Evolutionary conservation across 2,888 invertebrate species (phyloP).

Genomic region (Tiliacea citrago): DNA sequence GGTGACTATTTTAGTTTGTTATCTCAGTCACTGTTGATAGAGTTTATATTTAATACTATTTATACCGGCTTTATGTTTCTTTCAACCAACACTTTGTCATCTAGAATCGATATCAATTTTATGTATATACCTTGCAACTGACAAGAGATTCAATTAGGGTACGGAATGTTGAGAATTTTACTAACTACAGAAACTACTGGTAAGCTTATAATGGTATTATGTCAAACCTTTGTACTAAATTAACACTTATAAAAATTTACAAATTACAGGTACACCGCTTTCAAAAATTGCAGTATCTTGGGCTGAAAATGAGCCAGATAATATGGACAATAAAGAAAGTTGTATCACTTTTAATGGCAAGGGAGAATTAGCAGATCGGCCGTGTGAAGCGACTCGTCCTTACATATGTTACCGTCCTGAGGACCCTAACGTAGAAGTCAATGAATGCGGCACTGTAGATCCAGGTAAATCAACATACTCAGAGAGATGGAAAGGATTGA

Average conservation of each 20-base stretch:
- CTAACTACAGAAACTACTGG: neutral
- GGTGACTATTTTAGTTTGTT: too few relatives aligned
- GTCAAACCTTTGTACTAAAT: neutral
- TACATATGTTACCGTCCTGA: slow-evolving; percentile 57
- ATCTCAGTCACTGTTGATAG: too few relatives aligned
- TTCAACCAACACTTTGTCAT: too few relatives aligned
- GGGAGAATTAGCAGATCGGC: slow-evolving; percentile 47
- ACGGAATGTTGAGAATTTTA: neutral
- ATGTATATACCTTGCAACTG: too few relatives aligned
- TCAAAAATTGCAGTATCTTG: slow-evolving; percentile 47
- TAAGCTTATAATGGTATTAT: too few relatives aligned
- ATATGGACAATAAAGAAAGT: slow-evolving; percentile 53
- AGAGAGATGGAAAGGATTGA: neutral
- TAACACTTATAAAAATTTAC: neutral
- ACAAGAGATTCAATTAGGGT: too few relatives aligned
- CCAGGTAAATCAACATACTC: slow-evolving; percentile 12
- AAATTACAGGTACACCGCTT: slow-evolving; percentile 57
- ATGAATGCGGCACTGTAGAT: slow-evolving; percentile 62
- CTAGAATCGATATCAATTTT: too few relatives aligned
- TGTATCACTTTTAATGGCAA: slow-evolving; percentile 55
- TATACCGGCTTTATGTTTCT: too few relatives aligned
- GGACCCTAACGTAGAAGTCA: slow-evolving; percentile 14
- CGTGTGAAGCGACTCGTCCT: slow-evolving; percentile 42
- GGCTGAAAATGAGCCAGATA: slow-evolving; percentile 60
- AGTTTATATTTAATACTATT: too few relatives aligned